Conservation (phyloP, 2,797 vertebrate species). For the Liasis olivaceus region DNA sequence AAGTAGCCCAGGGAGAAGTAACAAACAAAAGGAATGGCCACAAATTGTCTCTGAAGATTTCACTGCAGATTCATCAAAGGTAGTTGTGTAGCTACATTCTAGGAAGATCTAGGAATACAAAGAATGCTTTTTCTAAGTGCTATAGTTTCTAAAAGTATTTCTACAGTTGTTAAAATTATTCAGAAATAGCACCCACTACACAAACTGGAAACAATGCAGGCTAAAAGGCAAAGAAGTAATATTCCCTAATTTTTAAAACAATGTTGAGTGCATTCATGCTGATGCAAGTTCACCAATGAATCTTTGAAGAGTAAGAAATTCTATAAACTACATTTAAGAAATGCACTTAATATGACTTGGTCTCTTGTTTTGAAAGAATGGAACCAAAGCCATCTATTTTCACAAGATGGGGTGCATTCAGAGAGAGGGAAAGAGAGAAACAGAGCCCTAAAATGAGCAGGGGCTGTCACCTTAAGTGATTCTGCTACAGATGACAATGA, state of each 20-base stretch:
- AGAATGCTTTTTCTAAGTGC: background rate
- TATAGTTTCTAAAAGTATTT: background rate
- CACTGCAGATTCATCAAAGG: background rate
- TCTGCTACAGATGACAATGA: background rate
- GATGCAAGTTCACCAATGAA: background rate
- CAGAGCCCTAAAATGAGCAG: background rate
- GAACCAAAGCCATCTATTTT: background rate
- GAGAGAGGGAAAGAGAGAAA: background rate
- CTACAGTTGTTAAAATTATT: background rate
- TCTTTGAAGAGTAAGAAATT: background rate
- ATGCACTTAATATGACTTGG: background rate
- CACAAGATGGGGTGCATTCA: background rate
- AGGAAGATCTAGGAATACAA: background rate
- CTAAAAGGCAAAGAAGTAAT: background rate
- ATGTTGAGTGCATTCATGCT: rapidly evolving
- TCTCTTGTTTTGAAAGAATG: background rate
- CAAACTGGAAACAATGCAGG: background rate
- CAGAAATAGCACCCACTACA: background rate
- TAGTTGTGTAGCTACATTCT: slow-evolving; percentile 1
- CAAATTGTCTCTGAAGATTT: background rate
- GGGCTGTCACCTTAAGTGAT: background rate
- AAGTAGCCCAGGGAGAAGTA: background rate
- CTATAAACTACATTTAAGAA: background rate
- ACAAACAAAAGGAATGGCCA: background rate
- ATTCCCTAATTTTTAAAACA: background rate